These are phyloP conservation scores for Potamarius usumacintae DNA, from an alignment of 2,113 vertebrate genomes.

Conservation along the genomic window DNA sequence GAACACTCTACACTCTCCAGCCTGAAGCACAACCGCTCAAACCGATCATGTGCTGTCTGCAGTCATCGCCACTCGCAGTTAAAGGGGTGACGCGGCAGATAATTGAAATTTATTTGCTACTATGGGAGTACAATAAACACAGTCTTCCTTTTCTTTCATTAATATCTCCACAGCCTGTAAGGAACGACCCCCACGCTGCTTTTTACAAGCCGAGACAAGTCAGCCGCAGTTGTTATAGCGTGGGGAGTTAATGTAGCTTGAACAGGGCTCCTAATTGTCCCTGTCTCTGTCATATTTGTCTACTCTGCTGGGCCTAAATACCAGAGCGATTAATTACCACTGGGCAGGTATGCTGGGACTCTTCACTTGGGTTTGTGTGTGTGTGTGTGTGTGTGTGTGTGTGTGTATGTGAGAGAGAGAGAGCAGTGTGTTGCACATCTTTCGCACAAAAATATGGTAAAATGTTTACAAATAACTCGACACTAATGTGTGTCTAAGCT, in stretches of 20 bases:
- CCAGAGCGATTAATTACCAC: conserved; percentile 97
- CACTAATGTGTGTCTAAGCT: neutral
- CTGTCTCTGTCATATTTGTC: conserved; percentile 99
- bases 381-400: conserved; percentile 2
- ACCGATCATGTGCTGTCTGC: conserved; percentile 7
- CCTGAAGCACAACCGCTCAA: conserved; percentile 11
- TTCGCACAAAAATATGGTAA: conserved; percentile 3
- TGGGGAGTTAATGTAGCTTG: conserved; percentile 99
- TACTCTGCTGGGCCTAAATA: conserved; percentile 98
- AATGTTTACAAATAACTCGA: conserved; percentile 31
- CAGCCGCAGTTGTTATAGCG: conserved; percentile 87
- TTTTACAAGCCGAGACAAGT: conserved; percentile 89
- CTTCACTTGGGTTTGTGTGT: conserved; percentile 41
- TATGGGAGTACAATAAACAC: conserved; percentile 91
- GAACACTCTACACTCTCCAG: neutral
- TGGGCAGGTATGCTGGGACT: conserved; percentile 85
- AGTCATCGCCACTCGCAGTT: conserved; percentile 78
- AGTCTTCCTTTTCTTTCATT: conserved; percentile 88
- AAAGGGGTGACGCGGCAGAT: conserved; percentile 88
- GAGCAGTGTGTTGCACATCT: neutral
- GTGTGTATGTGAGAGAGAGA: neutral
- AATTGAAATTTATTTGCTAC: conserved; percentile 98
- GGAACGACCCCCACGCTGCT: conserved; percentile 84
- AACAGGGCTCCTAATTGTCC: conserved; percentile 97
- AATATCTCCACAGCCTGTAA: conserved; percentile 85